phyloP scores from a whole-genome alignment of 1,140 invertebrate species.

The Bombus polaris region DNA sequence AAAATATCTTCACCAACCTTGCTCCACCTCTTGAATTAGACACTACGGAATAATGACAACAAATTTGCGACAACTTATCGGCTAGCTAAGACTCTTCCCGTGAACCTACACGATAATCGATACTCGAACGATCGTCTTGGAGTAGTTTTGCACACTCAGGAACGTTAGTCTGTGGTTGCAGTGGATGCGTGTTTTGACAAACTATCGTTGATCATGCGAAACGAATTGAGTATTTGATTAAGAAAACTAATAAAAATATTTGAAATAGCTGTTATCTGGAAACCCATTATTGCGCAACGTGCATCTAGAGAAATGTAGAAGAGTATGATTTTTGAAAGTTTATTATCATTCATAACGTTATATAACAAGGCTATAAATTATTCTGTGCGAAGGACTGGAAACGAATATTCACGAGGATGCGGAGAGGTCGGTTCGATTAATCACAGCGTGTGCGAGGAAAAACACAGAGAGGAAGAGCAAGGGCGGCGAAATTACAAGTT shows the following conservation, averaged over 20 bases:
- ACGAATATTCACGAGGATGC: neutral
- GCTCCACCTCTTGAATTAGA: slow-evolving; percentile 13
- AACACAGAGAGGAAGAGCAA: neutral
- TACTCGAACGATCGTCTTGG: slow-evolving; percentile 24
- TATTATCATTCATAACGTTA: neutral
- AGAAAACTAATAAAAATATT: too few relatives aligned
- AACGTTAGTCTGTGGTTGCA: neutral
- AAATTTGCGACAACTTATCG: slow-evolving; percentile 27
- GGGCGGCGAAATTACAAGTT: neutral
- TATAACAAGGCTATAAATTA: neutral
- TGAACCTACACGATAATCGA: too few relatives aligned
- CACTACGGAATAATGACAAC: neutral
- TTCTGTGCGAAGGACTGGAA: neutral
- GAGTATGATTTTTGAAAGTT: neutral
- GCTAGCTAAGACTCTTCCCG: neutral
- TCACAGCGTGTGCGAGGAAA: neutral
- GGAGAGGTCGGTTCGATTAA: slow-evolving; percentile 17
- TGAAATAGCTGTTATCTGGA: too few relatives aligned
- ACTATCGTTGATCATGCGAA: neutral
- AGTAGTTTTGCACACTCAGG: neutral
- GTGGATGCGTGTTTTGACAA: neutral
- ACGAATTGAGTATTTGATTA: too few relatives aligned
- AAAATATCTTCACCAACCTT: slow-evolving; percentile 37
- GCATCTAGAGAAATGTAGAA: neutral
- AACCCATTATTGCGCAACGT: neutral